A percentile compares a stretch with the other conserved stretches of the same genome.
phyloP scores from a whole-genome alignment of 1,140 invertebrate species.

The Aphaenogaster rudis region DNA sequence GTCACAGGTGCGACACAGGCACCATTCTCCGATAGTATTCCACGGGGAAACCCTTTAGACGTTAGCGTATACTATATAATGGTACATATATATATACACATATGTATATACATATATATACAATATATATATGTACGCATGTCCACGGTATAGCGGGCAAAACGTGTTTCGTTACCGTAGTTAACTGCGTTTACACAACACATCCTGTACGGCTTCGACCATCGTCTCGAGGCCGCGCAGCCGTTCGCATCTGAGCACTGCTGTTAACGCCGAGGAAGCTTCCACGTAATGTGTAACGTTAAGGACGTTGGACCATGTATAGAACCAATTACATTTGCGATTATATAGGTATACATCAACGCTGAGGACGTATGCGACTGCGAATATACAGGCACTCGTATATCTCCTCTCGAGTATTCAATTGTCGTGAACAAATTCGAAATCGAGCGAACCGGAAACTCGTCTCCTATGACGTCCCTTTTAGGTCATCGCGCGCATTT shows the following conservation, averaged over 20 bases:
- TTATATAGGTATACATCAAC: conserved; percentile 49
- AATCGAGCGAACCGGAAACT: not conserved
- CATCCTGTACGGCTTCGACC: conserved; percentile 34
- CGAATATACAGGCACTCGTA: conserved; percentile 5
- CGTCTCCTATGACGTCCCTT: not conserved
- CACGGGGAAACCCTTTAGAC: conserved; percentile 28
- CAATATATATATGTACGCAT: not conserved
- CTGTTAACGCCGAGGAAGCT: conserved; percentile 55
- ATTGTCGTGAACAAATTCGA: conserved; percentile 28
- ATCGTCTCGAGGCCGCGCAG: conserved; percentile 36
- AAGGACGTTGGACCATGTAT: conserved; percentile 57
- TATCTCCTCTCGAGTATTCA: not conserved
- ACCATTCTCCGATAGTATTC: conserved; percentile 39
- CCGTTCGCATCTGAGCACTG: conserved; percentile 49
- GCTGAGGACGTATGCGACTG: conserved; percentile 15
- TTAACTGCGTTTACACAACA: conserved; percentile 61
- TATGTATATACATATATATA: not conserved
- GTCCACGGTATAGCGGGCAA: conserved; percentile 35
- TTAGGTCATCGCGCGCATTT: not conserved
- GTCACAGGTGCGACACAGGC: conserved; percentile 41
- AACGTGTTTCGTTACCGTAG: conserved; percentile 59
- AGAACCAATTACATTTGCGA: conserved; percentile 60
- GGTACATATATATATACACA: not conserved
- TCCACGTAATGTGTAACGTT: conserved; percentile 49
- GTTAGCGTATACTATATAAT: conserved; percentile 7